Percentiles rank a stretch among this genome's conserved stretches.
Conservation (phyloP, 2,888 invertebrate genomes). For the Entomobrya multifasciata region DNA sequence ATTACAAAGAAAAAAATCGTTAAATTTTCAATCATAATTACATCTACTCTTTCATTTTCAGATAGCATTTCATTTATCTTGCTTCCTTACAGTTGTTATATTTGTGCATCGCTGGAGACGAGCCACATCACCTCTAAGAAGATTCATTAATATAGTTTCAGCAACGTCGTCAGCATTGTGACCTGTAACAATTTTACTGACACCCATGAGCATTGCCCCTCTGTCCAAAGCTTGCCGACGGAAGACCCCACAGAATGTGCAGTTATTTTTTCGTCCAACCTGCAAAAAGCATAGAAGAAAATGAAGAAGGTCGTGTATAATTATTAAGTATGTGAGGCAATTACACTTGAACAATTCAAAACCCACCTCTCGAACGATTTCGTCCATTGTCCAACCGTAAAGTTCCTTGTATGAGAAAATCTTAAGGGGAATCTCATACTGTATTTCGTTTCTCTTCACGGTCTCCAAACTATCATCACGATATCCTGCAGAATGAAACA, state of each 20-base stretch:
- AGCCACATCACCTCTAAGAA: constrained; percentile 97
- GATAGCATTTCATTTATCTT: too few relatives aligned
- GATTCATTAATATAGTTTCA: constrained; percentile 98
- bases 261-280: constrained; percentile 95
- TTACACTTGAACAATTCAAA: too few relatives aligned
- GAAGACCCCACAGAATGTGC: constrained; percentile 97
- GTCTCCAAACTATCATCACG: constrained; percentile 98
- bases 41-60: too few relatives aligned
- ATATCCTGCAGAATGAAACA: too few relatives aligned
- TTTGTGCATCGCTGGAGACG: constrained; percentile 95
- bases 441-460: constrained; percentile 95
- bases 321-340: too few relatives aligned
- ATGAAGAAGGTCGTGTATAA: too few relatives aligned
- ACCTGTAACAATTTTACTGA: constrained; percentile 97
- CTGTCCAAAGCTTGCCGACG: constrained; percentile 97
- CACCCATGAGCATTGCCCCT: constrained; percentile 93
- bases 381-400: constrained; percentile 99
- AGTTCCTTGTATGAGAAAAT: constrained; percentile 98
- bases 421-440: constrained; percentile 95
- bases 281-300: constrained; percentile 80
- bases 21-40: too few relatives aligned
- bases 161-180: constrained; percentile 99
- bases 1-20: neutral
- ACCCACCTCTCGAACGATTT: constrained; percentile 90
- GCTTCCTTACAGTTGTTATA: constrained; percentile 88